phyloP scores from a whole-genome alignment of 2,113 vertebrate genomes.

The Proteles cristata region DNA sequence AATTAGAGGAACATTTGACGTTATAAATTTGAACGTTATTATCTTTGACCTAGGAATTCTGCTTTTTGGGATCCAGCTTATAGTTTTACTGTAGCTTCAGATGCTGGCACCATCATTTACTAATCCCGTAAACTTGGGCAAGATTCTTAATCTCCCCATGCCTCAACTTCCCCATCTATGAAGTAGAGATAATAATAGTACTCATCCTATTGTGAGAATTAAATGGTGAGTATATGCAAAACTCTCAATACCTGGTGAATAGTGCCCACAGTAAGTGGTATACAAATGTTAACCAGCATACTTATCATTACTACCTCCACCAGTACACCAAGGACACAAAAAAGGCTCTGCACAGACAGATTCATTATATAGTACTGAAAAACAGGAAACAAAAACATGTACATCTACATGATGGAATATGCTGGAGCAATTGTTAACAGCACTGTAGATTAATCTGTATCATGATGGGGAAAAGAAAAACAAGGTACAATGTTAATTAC shows the following conservation, averaged over 20 bases:
- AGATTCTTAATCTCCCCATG: not conserved
- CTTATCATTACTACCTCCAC: not conserved
- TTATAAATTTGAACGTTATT: not conserved
- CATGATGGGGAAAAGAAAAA: not conserved
- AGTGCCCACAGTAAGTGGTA: not conserved
- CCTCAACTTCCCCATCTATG: not conserved
- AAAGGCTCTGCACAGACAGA: not conserved
- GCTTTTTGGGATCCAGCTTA: not conserved
- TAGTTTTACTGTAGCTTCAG: not conserved
- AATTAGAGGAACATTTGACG: not conserved
- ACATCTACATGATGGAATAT: not conserved
- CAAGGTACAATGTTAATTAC: not conserved
- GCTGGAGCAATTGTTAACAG: not conserved
- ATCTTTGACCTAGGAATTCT: constrained; percentile 22
- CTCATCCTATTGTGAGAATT: not conserved
- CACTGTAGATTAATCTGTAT: not conserved
- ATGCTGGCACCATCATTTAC: not conserved
- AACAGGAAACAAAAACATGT: constrained; percentile 18
- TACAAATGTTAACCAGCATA: not conserved
- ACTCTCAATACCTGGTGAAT: not conserved
- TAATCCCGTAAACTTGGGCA: not conserved
- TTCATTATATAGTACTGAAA: constrained; percentile 4
- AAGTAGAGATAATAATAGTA: not conserved
- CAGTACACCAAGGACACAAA: not conserved
- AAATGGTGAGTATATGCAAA: not conserved